Evolutionary conservation across 2,888 invertebrate genomes (phyloP), one percentile per base, ranked within the genome.

Genomic region (Acleris cristana): DNA sequence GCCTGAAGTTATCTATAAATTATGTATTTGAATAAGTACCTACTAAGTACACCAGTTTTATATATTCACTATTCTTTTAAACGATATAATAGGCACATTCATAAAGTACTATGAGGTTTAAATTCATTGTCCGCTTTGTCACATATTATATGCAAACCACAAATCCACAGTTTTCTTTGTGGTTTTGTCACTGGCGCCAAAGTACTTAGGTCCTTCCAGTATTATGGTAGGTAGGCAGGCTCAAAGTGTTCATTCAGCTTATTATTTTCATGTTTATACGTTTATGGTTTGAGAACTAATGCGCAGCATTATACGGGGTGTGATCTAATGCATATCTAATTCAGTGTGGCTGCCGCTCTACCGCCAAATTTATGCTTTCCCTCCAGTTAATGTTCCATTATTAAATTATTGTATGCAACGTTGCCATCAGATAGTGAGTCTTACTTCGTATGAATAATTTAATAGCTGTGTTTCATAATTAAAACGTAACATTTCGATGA

Each of bases 291-390:
- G 49, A 54, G 58, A 59, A 68, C 51, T 34, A 4, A 58, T 40
- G 40, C 51, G 70, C 70, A 71, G 72, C 65, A 62, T 71, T 58
- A 69, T 64, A 65, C 67, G 67, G 76, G 78, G 78, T 73, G 76
- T 73, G 74, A 77, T 79, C 76, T 81, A 81, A 83, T 86, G 81
- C 82, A 86, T 85, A 84, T 82, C 78, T 71, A 85, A 76, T 73
- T 69, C 70, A 72, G 79, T 78, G 77, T 76, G 75, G 74, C 75
- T 70, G 79, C 73, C 73, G 70, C 69, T 73, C 75, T 75, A 73
- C 72, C 73, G 77, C 77, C 78, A 78, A 80, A 84, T 83, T 77
- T 83, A 83, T 79, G 74, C 70, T 56, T 64, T 67, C 72, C 71
- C 72, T 74, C 55, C 65, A 69, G 71, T 63, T 56, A 63, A 63